These are phyloP conservation scores for Himalopsyche anomala DNA, from an alignment of 2,888 invertebrate species.

Conservation along the genomic window DNA sequence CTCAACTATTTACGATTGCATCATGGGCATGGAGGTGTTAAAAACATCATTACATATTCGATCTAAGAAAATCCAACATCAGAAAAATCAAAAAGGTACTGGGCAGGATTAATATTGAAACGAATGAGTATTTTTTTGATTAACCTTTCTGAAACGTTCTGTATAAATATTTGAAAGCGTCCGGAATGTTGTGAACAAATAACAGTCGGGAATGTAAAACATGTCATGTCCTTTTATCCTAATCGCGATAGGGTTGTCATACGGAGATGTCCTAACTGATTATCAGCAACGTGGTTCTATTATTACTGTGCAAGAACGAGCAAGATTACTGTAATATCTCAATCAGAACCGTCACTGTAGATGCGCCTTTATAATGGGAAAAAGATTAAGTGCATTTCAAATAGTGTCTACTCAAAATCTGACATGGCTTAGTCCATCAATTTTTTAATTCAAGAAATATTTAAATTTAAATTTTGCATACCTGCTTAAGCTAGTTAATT, in stretches of 20 bases:
- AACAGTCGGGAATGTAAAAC: constrained; percentile 14
- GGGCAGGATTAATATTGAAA: no score
- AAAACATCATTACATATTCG: no score
- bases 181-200: constrained; percentile 24
- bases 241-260: constrained; percentile 28
- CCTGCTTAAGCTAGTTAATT: no score
- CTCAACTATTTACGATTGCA: no score
- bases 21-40: no score
- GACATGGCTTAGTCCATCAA: no score
- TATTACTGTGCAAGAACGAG: background rate
- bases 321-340: background rate
- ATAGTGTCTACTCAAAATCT: background rate
- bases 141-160: background rate
- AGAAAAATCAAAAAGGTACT: no score
- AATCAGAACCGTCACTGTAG: constrained; percentile 4
- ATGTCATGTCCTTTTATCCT: constrained; percentile 31
- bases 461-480: no score
- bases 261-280: background rate
- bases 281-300: background rate
- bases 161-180: constrained; percentile 22
- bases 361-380: background rate
- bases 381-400: background rate
- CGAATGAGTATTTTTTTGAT: no score
- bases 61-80: no score
- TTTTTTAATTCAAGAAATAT: no score